Evolutionary conservation across 1,140 invertebrate species (phyloP).

Genomic region (Ips typographus): DNA sequence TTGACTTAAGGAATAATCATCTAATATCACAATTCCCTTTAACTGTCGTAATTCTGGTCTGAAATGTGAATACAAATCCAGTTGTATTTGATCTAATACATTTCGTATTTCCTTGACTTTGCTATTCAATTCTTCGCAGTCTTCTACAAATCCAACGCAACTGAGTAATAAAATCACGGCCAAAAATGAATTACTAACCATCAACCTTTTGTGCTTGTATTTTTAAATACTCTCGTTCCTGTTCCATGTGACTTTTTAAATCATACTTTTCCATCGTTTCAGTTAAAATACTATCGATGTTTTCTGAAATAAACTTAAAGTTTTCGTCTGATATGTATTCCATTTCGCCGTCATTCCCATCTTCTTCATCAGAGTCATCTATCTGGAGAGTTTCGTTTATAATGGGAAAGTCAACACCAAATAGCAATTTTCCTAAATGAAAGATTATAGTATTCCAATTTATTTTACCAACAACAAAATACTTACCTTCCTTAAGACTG

Average conservation of each 20-base stretch:
- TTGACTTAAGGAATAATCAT: conserved; percentile 37
- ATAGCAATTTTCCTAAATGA: conserved; percentile 47
- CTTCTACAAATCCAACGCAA: conserved; percentile 17
- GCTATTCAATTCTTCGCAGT: conserved; percentile 25
- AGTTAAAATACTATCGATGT: conserved; percentile 53
- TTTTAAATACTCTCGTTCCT: conserved; percentile 44
- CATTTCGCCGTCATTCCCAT: conserved; percentile 46
- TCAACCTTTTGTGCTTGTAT: conserved; percentile 27
- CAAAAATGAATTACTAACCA: conserved; percentile 19
- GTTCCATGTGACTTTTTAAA: conserved; percentile 52
- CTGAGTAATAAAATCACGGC: neutral
- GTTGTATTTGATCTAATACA: conserved; percentile 42
- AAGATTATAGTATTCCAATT: conserved; percentile 2
- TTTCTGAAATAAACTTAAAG: conserved; percentile 53
- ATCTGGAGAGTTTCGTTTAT: conserved; percentile 58
- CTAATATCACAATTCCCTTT: conserved; percentile 39
- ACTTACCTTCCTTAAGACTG: conserved; percentile 46
- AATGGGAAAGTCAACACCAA: conserved; percentile 55
- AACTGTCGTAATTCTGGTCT: conserved; percentile 35
- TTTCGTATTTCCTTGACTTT: conserved; percentile 39
- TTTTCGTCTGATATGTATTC: conserved; percentile 46
- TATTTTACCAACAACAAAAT: neutral
- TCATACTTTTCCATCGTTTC: conserved; percentile 54
- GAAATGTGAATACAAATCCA: conserved; percentile 46
- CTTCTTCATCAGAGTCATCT: conserved; percentile 59